Evolutionary conservation across 1,140 invertebrate genomes (phyloP).

Genomic region (Drosophila chauvacae): DNA sequence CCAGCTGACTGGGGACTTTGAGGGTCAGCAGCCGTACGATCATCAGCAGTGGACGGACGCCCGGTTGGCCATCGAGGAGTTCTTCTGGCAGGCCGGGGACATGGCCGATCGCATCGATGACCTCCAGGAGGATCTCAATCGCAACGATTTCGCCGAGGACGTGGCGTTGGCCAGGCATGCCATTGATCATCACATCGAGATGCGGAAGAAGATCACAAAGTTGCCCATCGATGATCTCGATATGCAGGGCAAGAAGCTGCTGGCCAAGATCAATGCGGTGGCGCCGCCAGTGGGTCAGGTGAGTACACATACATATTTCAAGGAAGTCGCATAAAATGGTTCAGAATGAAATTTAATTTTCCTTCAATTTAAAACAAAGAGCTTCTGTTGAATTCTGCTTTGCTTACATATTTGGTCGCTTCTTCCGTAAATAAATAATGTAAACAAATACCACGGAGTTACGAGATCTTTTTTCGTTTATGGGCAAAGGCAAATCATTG

Average conservation of each 20-base stretch:
- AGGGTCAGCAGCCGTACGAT: conserved; percentile 97
- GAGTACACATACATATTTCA: not conserved
- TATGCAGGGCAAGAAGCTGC: conserved; percentile 86
- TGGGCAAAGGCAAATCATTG: not conserved
- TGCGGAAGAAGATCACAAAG: conserved; percentile 97
- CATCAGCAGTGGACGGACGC: conserved; percentile 98
- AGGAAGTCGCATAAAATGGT: conserved; percentile 6
- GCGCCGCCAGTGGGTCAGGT: conserved; percentile 59
- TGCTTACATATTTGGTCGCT: conserved; percentile 4
- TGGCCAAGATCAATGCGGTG: conserved; percentile 76
- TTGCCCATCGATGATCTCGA: conserved; percentile 97
- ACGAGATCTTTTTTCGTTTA: not conserved
- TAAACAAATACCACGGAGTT: conserved; percentile 30
- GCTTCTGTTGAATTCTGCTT: not conserved
- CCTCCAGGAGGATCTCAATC: conserved; percentile 94
- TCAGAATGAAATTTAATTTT: not conserved
- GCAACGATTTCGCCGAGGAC: conserved; percentile 96
- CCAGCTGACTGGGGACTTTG: conserved; percentile 96
- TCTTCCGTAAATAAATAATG: conserved; percentile 26
- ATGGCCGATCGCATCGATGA: conserved; percentile 96
- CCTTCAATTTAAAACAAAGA: conserved; percentile 11
- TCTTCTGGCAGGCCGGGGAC: conserved; percentile 97
- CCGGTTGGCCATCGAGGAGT: conserved; percentile 96
- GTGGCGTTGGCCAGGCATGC: conserved; percentile 94
- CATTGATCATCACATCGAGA: conserved; percentile 96